Conservation (phyloP, 2,888 invertebrate species). For the Acanthosepion esculentum region DNA sequence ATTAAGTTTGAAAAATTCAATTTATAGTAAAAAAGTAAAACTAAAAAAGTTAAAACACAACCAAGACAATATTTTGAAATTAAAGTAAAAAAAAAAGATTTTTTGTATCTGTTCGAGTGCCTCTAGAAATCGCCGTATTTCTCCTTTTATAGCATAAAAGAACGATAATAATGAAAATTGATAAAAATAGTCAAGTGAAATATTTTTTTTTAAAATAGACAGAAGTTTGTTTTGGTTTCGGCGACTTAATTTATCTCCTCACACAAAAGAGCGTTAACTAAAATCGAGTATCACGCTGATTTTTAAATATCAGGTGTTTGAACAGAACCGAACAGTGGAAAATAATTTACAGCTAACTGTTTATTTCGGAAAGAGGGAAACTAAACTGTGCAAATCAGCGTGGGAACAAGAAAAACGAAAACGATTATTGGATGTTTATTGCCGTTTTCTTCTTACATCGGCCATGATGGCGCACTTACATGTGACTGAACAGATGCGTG, state of each 20-base stretch:
- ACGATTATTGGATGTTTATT: neutral
- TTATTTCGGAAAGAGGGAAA: neutral
- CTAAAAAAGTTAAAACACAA: too few species aligned
- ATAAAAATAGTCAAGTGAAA: too few species aligned
- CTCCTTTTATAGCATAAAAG: too few species aligned
- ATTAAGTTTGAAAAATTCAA: too few species aligned
- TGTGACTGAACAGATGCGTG: conserved; percentile 55
- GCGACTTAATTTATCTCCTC: neutral
- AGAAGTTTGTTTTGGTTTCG: neutral
- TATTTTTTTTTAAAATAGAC: neutral
- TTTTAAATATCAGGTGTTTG: neutral
- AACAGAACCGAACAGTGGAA: neutral
- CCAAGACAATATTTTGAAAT: too few species aligned
- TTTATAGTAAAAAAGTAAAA: too few species aligned
- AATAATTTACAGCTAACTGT: neutral
- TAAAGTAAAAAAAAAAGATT: too few species aligned
- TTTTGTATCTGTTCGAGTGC: too few species aligned
- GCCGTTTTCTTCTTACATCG: neutral
- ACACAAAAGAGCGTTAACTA: neutral
- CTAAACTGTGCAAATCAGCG: neutral
- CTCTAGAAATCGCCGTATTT: too few species aligned
- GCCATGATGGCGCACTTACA: conserved; percentile 48
- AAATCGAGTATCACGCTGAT: neutral
- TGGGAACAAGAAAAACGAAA: neutral
- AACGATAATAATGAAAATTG: too few species aligned